Evolutionary conservation across 2,797 vertebrate species (phyloP).

Genomic region (Neosilurus mollespiculum): DNA sequence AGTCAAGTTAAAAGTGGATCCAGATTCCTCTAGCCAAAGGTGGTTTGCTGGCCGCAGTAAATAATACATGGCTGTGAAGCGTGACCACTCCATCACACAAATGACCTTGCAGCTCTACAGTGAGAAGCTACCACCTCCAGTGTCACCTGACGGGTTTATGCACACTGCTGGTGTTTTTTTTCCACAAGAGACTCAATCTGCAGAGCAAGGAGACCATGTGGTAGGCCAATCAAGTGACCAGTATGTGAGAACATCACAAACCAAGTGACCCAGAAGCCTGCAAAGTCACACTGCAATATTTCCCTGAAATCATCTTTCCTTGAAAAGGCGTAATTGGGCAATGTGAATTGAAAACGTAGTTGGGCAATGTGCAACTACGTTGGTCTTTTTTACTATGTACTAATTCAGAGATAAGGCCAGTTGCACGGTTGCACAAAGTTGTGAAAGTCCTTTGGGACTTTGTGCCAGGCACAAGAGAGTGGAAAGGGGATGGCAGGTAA

Average conservation of each 20-base stretch:
- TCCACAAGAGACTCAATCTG: constrained; percentile 28
- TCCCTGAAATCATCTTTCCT: constrained; percentile 22
- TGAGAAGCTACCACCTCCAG: background rate
- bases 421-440: constrained; percentile 46
- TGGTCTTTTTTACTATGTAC: constrained; percentile 6
- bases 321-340: no score
- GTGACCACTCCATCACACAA: constrained; percentile 50
- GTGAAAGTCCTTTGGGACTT: constrained; percentile 54
- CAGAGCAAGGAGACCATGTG: background rate
- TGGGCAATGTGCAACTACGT: constrained; percentile 33
- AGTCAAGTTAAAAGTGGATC: constrained; percentile 59
- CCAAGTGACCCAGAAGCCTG: constrained; percentile 7
- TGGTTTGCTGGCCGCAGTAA: constrained; percentile 56
- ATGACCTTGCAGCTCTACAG: constrained; percentile 54
- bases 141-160: constrained; percentile 31
- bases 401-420: constrained; percentile 48
- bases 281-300: constrained; percentile 23
- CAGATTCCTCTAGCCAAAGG: constrained; percentile 40
- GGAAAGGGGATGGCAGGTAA: constrained; percentile 38
- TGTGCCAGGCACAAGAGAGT: constrained; percentile 37
- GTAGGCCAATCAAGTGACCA: constrained; percentile 9
- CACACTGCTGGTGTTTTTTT: constrained; percentile 35
- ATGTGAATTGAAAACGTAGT: no score
- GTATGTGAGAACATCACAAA: constrained; percentile 16
- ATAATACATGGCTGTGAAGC: constrained; percentile 61